phyloP scores from a whole-genome alignment of 2,888 invertebrate species.

The Nomada goodeniana region DNA sequence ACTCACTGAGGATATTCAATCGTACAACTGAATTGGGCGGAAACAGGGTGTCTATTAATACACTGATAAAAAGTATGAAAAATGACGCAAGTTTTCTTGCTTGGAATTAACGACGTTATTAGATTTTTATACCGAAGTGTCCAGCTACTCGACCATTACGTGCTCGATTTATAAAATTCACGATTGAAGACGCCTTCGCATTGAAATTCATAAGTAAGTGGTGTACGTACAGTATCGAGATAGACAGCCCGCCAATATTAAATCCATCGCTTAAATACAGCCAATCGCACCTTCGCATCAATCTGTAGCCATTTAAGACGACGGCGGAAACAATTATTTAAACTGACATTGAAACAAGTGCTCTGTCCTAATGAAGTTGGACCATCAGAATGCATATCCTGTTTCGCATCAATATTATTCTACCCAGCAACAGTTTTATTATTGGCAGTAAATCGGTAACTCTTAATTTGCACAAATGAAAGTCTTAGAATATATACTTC shows the following conservation, averaged over 20 bases:
- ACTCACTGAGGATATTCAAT: not conserved
- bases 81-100: not conserved
- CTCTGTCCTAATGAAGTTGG: conserved; percentile 3
- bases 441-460: no score
- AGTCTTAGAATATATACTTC: no score
- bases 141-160: not conserved
- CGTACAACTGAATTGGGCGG: not conserved
- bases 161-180: conserved; percentile 1
- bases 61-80: not conserved
- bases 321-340: conserved; percentile 51
- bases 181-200: conserved; percentile 25
- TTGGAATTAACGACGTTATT: conserved; percentile 9
- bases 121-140: not conserved
- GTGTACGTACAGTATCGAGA: conserved; percentile 30
- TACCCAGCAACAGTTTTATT: no score
- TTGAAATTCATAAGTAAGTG: conserved; percentile 51
- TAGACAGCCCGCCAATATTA: conserved; percentile 46
- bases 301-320: conserved; percentile 45
- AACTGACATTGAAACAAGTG: conserved; percentile 18
- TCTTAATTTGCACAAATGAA: no score
- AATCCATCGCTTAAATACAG: conserved; percentile 13
- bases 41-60: not conserved
- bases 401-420: not conserved
- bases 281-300: conserved; percentile 31
- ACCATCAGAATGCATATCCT: conserved; percentile 18